Evolutionary conservation across 2,113 vertebrate genomes (phyloP).

Genomic region (Toxotes chatareus): DNA sequence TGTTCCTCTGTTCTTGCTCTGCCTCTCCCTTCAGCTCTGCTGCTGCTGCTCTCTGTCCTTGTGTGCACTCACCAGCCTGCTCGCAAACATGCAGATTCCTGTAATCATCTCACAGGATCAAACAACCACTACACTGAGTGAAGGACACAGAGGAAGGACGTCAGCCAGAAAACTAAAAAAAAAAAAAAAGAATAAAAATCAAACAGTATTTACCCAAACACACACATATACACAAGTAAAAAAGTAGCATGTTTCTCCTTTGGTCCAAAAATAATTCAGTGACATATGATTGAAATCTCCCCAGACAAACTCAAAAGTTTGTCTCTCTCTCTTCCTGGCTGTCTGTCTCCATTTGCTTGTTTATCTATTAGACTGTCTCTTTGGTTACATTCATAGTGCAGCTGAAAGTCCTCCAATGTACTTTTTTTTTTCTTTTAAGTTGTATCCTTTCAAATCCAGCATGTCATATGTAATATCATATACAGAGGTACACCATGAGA

Average conservation of each 20-base stretch:
- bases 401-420: background rate
- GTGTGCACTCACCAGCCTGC: conserved; percentile 18
- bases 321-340: background rate
- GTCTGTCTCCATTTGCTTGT: background rate
- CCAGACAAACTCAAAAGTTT: background rate
- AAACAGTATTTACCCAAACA: background rate
- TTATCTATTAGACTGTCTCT: background rate
- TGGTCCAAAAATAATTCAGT: background rate
- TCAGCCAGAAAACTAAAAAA: conserved; percentile 1
- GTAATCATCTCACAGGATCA: conserved; percentile 64
- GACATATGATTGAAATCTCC: background rate
- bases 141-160: conserved; percentile 58
- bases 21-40: conserved; percentile 5
- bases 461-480: background rate
- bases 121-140: conserved; percentile 43
- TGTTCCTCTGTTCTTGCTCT: background rate
- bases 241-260: background rate
- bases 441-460: background rate
- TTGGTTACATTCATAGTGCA: background rate
- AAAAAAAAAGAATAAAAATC: background rate
- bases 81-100: conserved; percentile 45
- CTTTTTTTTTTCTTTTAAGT: background rate
- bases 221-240: background rate
- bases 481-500: background rate
- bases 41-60: conserved; percentile 47